Conservation (phyloP, 2,797 vertebrate genomes). For the Bryconaethiops microstoma region DNA sequence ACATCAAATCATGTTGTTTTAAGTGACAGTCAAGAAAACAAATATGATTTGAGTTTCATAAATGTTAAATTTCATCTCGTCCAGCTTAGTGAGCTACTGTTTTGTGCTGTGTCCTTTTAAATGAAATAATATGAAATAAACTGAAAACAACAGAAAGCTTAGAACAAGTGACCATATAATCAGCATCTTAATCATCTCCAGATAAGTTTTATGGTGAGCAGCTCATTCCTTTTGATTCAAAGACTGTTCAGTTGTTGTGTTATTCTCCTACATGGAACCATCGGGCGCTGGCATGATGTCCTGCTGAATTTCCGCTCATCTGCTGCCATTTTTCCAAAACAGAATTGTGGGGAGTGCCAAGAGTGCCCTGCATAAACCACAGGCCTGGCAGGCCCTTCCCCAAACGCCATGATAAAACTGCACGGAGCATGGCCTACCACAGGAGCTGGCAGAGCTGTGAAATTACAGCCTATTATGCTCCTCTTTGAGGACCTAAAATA, state of each 20-base stretch:
- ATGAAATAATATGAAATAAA: too few species aligned
- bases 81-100: not conserved
- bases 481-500: constrained; percentile 69
- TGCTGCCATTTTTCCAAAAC: constrained; percentile 57
- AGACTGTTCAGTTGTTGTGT: constrained; percentile 19
- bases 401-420: constrained; percentile 59
- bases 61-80: not conserved
- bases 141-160: not conserved
- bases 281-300: constrained; percentile 37
- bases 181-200: constrained; percentile 14
- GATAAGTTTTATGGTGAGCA: not conserved
- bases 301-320: constrained; percentile 53
- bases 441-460: constrained; percentile 63
- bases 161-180: constrained; percentile 18
- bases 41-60: not conserved
- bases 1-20: not conserved
- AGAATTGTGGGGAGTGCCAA: constrained; percentile 48
- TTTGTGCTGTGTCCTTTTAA: too few species aligned
- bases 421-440: constrained; percentile 57
- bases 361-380: constrained; percentile 39
- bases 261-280: constrained; percentile 34
- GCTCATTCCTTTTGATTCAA: constrained; percentile 13
- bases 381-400: constrained; percentile 45
- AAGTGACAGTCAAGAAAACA: not conserved
- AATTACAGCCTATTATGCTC: constrained; percentile 63